These are phyloP conservation scores for Antheraea assamensis DNA, from an alignment of 2,888 invertebrate species.

Conservation along the genomic window DNA sequence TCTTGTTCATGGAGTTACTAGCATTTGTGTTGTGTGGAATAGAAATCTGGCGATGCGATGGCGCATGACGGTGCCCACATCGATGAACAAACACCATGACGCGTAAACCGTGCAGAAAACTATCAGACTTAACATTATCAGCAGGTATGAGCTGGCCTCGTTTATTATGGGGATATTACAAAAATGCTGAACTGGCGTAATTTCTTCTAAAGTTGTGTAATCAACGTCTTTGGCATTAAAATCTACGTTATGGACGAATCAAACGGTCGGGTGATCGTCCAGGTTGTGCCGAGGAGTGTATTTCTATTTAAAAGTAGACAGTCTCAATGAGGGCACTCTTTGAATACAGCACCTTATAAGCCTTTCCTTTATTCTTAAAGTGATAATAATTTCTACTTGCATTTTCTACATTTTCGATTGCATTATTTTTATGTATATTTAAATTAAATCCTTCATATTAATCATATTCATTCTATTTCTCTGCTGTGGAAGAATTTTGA, in stretches of 20 bases:
- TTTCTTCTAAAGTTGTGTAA: too few species aligned
- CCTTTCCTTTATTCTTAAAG: too few species aligned
- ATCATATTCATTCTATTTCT: neutral
- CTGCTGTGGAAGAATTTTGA: neutral
- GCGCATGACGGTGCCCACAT: slow-evolving; percentile 59
- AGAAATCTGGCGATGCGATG: slow-evolving; percentile 68
- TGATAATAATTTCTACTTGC: too few species aligned
- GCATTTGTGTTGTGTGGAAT: slow-evolving; percentile 52
- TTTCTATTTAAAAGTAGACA: neutral
- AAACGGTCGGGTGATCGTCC: too few species aligned
- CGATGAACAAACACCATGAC: slow-evolving; percentile 48
- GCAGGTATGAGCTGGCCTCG: neutral
- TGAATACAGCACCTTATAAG: too few species aligned
- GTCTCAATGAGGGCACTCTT: too few species aligned
- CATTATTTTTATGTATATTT: too few species aligned
- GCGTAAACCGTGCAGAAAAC: slow-evolving; percentile 36
- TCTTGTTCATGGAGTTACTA: slow-evolving; percentile 47
- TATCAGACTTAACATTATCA: neutral
- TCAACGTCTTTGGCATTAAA: neutral
- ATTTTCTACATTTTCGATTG: too few species aligned
- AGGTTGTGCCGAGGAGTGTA: neutral
- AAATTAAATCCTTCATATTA: too few species aligned
- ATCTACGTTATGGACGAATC: neutral
- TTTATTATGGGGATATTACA: neutral
- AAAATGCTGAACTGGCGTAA: neutral